Evolutionary conservation across 2,113 vertebrate species (phyloP).

Genomic region (Peromyscus maniculatus): DNA sequence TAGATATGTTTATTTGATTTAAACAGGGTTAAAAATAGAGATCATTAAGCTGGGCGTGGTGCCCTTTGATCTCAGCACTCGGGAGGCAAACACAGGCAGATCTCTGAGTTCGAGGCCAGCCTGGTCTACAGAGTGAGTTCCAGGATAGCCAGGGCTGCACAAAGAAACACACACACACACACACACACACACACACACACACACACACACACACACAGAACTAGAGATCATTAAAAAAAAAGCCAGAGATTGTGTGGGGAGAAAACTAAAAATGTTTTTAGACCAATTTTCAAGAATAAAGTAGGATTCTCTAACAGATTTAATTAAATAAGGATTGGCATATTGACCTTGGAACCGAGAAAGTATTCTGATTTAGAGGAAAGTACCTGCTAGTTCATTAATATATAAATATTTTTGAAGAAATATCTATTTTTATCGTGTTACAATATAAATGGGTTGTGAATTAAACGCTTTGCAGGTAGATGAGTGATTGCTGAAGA

Average conservation of each 20-base stretch:
- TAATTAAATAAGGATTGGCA: slow-evolving; percentile 25
- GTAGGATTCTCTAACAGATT: slow-evolving; percentile 12
- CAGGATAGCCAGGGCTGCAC: neutral
- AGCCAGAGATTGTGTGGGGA: neutral
- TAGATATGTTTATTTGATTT: slow-evolving; percentile 34
- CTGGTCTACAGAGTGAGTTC: neutral
- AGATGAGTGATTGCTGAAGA: neutral
- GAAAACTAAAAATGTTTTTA: slow-evolving; percentile 26
- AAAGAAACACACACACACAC: neutral
- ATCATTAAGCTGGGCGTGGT: neutral
- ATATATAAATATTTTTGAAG: slow-evolving; percentile 49
- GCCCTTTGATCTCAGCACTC: neutral
- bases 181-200: neutral
- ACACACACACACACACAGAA: neutral
- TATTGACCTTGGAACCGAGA: slow-evolving; percentile 33
- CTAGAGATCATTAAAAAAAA: neutral
- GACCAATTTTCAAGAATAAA: slow-evolving; percentile 46
- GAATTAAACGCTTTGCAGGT: neutral
- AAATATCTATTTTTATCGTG: slow-evolving; percentile 42
- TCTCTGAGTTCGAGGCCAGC: neutral
- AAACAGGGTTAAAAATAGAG: slow-evolving; percentile 38
- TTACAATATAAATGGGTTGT: slow-evolving; percentile 19
- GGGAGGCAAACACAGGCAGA: neutral
- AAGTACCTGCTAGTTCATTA: slow-evolving; percentile 16
- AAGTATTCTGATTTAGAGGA: slow-evolving; percentile 48